Percentiles rank a stretch among this genome's conserved stretches.
phyloP scores from a whole-genome alignment of 2,888 invertebrate species.

The Xylocampa areola region DNA sequence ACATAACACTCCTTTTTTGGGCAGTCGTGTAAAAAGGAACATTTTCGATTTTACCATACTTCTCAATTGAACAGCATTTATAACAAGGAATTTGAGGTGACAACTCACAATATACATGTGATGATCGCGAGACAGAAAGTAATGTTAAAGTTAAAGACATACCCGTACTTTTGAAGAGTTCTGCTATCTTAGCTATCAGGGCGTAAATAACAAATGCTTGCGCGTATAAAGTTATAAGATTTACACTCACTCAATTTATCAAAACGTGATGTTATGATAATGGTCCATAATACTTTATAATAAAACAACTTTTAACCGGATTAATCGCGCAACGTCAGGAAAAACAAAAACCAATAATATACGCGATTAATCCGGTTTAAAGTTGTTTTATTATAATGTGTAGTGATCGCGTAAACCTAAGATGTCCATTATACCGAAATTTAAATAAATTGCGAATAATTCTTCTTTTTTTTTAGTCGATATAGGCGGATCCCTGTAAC shows the following conservation, averaged over 20 bases:
- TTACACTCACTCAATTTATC: constrained; percentile 21
- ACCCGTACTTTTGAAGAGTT: constrained; percentile 4
- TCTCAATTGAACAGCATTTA: not conserved
- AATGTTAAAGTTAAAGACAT: constrained; percentile 13
- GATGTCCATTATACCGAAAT: too few species aligned
- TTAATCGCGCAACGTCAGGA: too few species aligned
- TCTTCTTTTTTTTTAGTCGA: too few species aligned
- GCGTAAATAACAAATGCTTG: constrained; percentile 26
- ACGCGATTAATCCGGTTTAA: too few species aligned
- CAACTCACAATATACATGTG: constrained; percentile 4
- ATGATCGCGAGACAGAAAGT: constrained; percentile 11
- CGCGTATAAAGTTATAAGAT: constrained; percentile 16
- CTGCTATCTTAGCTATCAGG: constrained; percentile 24
- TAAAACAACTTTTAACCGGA: too few species aligned
- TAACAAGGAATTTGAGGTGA: not conserved
- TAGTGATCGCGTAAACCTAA: too few species aligned
- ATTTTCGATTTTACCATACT: not conserved
- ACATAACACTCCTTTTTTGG: too few species aligned
- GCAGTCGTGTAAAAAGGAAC: too few species aligned
- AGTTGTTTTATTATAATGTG: too few species aligned
- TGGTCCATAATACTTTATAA: constrained; percentile 3
- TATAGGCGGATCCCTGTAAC: too few species aligned
- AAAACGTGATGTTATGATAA: constrained; percentile 6
- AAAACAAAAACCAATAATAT: too few species aligned
- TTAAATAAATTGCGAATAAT: too few species aligned